A percentile compares a stretch with the other conserved stretches of the same genome.
These are phyloP conservation scores for Pogonognathellus flavescens DNA, from an alignment of 1,140 invertebrate genomes.

Conservation along the genomic window DNA sequence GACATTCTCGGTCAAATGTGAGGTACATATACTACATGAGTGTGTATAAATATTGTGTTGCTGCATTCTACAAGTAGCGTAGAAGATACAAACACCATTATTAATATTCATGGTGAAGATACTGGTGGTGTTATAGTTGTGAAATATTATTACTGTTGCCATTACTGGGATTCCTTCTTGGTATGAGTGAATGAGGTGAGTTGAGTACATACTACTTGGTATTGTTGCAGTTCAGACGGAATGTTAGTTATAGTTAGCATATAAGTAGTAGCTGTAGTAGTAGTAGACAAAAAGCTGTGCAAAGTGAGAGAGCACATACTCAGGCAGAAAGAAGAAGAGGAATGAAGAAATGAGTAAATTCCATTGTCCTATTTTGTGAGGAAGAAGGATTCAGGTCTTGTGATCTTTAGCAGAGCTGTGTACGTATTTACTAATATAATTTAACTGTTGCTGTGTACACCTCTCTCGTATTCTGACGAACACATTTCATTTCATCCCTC, in stretches of 20 bases:
- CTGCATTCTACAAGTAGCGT: neutral
- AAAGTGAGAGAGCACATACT: neutral
- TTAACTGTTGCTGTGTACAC: neutral
- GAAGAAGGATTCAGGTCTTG: constrained; percentile 13
- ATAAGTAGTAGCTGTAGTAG: neutral
- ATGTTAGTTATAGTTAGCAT: neutral
- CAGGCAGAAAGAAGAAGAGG: neutral
- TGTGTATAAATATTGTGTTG: neutral
- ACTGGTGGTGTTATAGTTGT: neutral
- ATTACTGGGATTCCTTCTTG: neutral
- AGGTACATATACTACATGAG: neutral
- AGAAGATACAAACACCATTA: neutral
- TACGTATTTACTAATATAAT: neutral
- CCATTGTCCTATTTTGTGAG: constrained; percentile 42
- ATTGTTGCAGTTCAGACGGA: neutral
- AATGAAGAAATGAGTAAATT: constrained; percentile 28
- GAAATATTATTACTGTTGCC: neutral
- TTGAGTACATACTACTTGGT: neutral
- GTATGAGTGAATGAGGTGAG: neutral
- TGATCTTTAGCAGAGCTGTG: neutral
- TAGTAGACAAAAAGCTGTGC: neutral
- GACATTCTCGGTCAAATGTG: neutral
- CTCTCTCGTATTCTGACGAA: neutral
- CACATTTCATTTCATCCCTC: constrained; percentile 48
- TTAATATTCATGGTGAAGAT: neutral